Base-by-base conservation (phyloP, 2,888 invertebrate species). In the Cenopis cana region DNA sequence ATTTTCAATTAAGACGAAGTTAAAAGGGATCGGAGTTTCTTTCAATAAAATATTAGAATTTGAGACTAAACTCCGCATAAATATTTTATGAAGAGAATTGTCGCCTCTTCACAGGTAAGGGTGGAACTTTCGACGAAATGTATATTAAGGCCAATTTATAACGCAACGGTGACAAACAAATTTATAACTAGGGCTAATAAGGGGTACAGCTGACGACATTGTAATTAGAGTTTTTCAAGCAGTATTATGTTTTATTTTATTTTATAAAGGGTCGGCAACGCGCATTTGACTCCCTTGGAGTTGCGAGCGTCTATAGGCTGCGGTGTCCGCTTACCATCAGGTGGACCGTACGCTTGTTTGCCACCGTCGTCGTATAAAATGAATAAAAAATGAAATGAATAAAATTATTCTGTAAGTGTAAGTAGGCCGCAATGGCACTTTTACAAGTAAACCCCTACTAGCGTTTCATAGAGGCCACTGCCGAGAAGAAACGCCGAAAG, bases 31-130 rank as follows among this genome's bases (percentile, higher is more conserved):
- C 54, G 29, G 52, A 69, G 20, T 65, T 65, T 54, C 70, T 70
- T 29, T 70, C 65, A 70, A 59, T 65, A 59, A 54, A 59, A 38
- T 33, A 65, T 65, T 59, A 65, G 52, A 65, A 59, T 14, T 38
- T 54, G 54, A 55, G 60, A 66, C 49, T 54, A 60, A 60, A 59
- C 33, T 54, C 49, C n/a, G 17, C 29, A 52, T 65, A 52, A 54
- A 65, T 59, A 65, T 46, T 70, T 70, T 60, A 65, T 59, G 41
- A 68, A 24, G 11, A 49, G 17, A 61, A 68, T 18, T 1, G 49
- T 49, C 36, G 52, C 18, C 9, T 52, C 60, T 41, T 54, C 59
- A 49, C 56, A 56, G 69, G 50, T 64, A 24, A 57, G 49, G 6
- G 50, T 6, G 49, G 49, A 52, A 56, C 50, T 57, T 41, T 8